Evolutionary conservation across 2,113 vertebrate species (phyloP), one percentile per base, ranked within the genome.

Genomic region (Sitta europaea): DNA sequence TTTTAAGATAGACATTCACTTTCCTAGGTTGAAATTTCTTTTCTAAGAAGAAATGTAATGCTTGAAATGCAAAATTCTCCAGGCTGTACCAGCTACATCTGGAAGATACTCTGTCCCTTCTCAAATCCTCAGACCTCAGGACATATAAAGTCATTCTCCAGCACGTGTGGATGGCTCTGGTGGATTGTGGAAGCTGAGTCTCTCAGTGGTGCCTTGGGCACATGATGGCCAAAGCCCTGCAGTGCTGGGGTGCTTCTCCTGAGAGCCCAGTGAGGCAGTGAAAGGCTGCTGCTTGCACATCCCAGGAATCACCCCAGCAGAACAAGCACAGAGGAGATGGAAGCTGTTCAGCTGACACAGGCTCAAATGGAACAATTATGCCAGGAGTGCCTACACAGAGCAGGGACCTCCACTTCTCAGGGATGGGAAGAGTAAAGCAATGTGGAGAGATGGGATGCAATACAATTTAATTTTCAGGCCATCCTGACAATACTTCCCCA

Each of bases 161-260:
- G 27, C 53, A 58, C 0, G 0, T 70, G 47, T 51, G 54, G 33
- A 47, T 42, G 38, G 21, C 35, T 43, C n/a, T 15, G 29, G 28
- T 40, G 10, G 19, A 33, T 55, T 50, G 48, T 4, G 29, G 70
- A 81, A 73, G n/a, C 23, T 3, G 51, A 61, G 21, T 17, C 38
- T 57, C 61, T 43, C 36, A 14, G 14, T 7, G 24, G 19, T 48
- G 47, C 47, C 78, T 74, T 12, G 43, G 67, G 62, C 57, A 48
- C 3, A 3, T 0, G 18, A 35, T 6, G 18, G 42, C 38, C 47
- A 53, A 78, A 65, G 19, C 18, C 5, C n/a, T 14, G 48, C 36
- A 21, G 28, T 24, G n/a, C 53, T 51, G 45, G 36, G 35, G 18
- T 14, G 22, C 67, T 72, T 54, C 27, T 83, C n/a, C 33, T 55